phyloP scores from a whole-genome alignment of 1,140 invertebrate genomes.

The Carcinoscorpius rotundicauda region DNA sequence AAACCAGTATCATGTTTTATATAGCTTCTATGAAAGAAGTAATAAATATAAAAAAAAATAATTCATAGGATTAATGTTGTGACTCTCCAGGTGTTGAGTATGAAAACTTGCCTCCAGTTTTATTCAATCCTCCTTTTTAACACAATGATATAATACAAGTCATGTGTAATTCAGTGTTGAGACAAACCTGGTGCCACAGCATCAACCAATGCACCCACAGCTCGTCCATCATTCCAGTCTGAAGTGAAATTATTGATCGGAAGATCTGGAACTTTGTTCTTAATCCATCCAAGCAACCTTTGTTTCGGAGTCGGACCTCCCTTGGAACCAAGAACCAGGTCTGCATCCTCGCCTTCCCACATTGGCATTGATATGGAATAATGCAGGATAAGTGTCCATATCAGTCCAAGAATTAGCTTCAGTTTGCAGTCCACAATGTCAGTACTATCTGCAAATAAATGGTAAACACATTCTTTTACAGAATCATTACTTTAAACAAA shows the following conservation, averaged over 20 bases:
- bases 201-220: constrained; percentile 82
- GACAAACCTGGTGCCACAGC: constrained; percentile 58
- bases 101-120: too few relatives aligned
- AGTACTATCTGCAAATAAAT: constrained; percentile 51
- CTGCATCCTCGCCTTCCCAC: constrained; percentile 63
- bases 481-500: too few relatives aligned
- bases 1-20: too few relatives aligned
- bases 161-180: too few relatives aligned
- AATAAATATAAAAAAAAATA: too few relatives aligned
- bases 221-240: constrained; percentile 85
- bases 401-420: constrained; percentile 82
- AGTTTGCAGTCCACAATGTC: constrained; percentile 87
- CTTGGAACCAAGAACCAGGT: constrained; percentile 35
- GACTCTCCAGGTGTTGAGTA: too few relatives aligned
- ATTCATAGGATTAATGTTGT: too few relatives aligned
- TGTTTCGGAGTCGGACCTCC: constrained; percentile 69
- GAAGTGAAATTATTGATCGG: constrained; percentile 84
- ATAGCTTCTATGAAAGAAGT: too few relatives aligned
- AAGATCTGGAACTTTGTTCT: constrained; percentile 62
- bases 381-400: constrained; percentile 92
- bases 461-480: too few relatives aligned
- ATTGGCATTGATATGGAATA: constrained; percentile 92
- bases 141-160: too few relatives aligned
- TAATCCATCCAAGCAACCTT: constrained; percentile 78
- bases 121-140: too few relatives aligned